These are phyloP conservation scores for Tangara arthus DNA, from an alignment of 2,797 vertebrate species.

Conservation along the genomic window DNA sequence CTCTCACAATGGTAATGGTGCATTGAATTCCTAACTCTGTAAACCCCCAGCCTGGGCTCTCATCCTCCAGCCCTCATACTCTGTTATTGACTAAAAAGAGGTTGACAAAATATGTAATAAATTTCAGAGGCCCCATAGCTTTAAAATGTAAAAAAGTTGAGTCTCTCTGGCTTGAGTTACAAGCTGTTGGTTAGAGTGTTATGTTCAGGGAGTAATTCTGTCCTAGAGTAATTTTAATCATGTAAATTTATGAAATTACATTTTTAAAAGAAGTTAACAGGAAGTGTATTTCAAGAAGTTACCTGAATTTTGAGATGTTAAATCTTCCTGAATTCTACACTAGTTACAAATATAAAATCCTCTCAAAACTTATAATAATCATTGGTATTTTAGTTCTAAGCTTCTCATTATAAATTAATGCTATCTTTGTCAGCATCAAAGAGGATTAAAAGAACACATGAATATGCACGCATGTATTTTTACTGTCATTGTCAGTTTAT, in stretches of 20 bases:
- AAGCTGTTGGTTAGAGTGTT: background rate
- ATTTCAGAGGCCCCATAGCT: background rate
- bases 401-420: background rate
- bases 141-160: background rate
- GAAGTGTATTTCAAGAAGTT: background rate
- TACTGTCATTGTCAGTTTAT: background rate
- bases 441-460: background rate
- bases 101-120: background rate
- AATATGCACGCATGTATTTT: rapidly evolving
- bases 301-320: background rate
- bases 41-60: background rate
- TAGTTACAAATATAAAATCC: background rate
- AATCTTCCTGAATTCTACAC: background rate
- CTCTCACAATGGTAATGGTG: slow-evolving; percentile 92
- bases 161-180: background rate
- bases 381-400: background rate
- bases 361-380: background rate
- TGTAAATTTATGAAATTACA: background rate
- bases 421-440: background rate
- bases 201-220: background rate
- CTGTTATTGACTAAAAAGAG: background rate
- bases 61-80: background rate
- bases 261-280: background rate
- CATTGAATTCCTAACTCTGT: background rate
- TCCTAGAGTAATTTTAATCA: background rate